phyloP scores from a whole-genome alignment of 2,113 vertebrate species.

The Parus major region DNA sequence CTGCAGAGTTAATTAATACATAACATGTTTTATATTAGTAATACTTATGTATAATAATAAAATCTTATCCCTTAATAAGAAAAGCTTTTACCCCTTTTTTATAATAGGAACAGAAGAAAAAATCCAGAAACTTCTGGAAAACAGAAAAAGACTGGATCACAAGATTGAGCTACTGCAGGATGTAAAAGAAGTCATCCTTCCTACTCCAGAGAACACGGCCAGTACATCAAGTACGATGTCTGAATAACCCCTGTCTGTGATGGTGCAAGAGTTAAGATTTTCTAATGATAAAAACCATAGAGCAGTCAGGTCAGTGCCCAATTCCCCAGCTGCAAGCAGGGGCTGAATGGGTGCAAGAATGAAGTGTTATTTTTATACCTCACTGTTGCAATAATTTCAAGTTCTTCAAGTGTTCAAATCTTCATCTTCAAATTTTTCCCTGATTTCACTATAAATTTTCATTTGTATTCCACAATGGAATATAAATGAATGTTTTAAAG shows the following conservation, averaged over 20 bases:
- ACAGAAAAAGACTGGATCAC: slow-evolving; percentile 46
- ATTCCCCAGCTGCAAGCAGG: too few species aligned
- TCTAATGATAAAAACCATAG: neutral
- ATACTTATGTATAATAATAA: neutral
- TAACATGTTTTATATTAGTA: neutral
- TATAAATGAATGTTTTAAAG: neutral
- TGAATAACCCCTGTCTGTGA: neutral
- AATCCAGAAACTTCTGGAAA: slow-evolving; percentile 62
- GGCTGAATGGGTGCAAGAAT: neutral
- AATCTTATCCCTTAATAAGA: neutral
- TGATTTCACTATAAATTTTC: neutral
- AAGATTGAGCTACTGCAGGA: slow-evolving; percentile 62
- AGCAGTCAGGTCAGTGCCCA: neutral
- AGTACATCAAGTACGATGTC: slow-evolving; percentile 25
- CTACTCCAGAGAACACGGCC: neutral
- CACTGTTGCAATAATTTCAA: neutral
- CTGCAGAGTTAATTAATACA: neutral
- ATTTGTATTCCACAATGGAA: neutral
- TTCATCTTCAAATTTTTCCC: neutral
- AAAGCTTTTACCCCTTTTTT: neutral
- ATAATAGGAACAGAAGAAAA: slow-evolving; percentile 57
- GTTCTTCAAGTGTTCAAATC: neutral
- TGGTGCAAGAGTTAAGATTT: neutral
- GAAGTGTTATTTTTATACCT: neutral
- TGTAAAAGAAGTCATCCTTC: slow-evolving; percentile 33